Evolutionary conservation across 2,113 vertebrate species (phyloP).

Genomic region (Phylloscopus trochiloides): DNA sequence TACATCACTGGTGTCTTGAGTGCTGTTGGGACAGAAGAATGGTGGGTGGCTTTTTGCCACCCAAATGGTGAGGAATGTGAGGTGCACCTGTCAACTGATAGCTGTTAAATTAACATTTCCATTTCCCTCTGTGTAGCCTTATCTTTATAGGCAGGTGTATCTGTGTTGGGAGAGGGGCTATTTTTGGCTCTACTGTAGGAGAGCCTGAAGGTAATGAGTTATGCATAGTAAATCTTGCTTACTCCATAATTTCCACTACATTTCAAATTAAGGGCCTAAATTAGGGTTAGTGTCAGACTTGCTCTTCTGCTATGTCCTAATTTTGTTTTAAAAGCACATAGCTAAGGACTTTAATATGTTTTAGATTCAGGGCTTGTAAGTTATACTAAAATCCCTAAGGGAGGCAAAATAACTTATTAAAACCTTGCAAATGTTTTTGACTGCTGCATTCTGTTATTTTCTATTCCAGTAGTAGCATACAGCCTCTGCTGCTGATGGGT

Average conservation of each 20-base stretch:
- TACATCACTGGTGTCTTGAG: background rate
- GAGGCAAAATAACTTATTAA: constrained; percentile 77
- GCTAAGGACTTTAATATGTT: constrained; percentile 76
- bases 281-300: constrained; percentile 51
- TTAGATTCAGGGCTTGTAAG: constrained; percentile 73
- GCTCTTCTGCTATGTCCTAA: constrained; percentile 42
- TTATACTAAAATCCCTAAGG: constrained; percentile 67
- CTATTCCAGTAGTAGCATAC: constrained; percentile 59
- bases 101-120: constrained; percentile 13
- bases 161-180: background rate
- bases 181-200: constrained; percentile 22
- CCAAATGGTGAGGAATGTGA: background rate
- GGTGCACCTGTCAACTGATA: background rate
- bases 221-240: constrained; percentile 46
- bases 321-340: constrained; percentile 69
- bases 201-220: constrained; percentile 51
- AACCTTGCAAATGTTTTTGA: constrained; percentile 71
- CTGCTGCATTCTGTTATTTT: constrained; percentile 73
- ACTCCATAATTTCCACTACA: constrained; percentile 21
- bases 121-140: background rate
- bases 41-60: background rate
- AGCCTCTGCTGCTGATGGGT: constrained; percentile 64
- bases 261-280: constrained; percentile 59
- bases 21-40: background rate
- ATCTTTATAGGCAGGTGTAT: constrained; percentile 44